A percentile compares a stretch with the other conserved stretches of the same genome.
These are phyloP conservation scores for Syndactyla subalaris DNA, from an alignment of 2,797 vertebrate species.

Conservation along the genomic window DNA sequence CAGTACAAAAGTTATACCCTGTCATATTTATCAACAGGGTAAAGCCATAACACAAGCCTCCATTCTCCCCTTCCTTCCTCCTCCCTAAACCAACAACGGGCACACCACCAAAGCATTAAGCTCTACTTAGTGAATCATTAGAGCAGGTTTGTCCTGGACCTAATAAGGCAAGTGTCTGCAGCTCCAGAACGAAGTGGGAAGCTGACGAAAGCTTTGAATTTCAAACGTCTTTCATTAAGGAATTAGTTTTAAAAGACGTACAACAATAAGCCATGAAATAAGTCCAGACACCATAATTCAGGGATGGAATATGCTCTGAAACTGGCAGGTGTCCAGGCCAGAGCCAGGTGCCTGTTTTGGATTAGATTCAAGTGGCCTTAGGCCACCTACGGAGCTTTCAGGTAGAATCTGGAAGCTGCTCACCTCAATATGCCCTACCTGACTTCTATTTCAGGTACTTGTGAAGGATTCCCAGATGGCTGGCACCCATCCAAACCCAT, in stretches of 20 bases:
- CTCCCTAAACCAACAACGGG: background rate
- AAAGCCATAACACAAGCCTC: background rate
- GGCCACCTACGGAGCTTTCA: conserved; percentile 77
- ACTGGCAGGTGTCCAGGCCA: conserved; percentile 69
- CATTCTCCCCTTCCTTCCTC: background rate
- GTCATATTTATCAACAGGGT: background rate
- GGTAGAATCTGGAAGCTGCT: conserved; percentile 72
- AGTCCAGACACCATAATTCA: conserved; percentile 71
- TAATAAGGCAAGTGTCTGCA: conserved; percentile 67
- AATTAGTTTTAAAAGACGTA: conserved; percentile 69
- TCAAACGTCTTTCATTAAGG: conserved; percentile 72
- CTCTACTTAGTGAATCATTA: conserved; percentile 5
- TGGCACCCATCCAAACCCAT: conserved; percentile 67
- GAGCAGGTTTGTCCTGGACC: conserved; percentile 42
- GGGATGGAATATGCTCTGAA: conserved; percentile 67
- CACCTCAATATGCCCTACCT: conserved; percentile 63
- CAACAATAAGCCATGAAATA: conserved; percentile 70
- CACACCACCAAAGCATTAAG: background rate
- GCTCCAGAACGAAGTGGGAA: conserved; percentile 59
- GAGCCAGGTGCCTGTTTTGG: conserved; percentile 77
- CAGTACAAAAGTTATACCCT: background rate
- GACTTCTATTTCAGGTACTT: conserved; percentile 69
- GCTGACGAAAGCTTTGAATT: conserved; percentile 66
- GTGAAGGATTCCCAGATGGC: conserved; percentile 77
- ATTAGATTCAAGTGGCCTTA: conserved; percentile 74